phyloP scores from a whole-genome alignment of 2,888 invertebrate genomes.

The Oligia fasciuncula region DNA sequence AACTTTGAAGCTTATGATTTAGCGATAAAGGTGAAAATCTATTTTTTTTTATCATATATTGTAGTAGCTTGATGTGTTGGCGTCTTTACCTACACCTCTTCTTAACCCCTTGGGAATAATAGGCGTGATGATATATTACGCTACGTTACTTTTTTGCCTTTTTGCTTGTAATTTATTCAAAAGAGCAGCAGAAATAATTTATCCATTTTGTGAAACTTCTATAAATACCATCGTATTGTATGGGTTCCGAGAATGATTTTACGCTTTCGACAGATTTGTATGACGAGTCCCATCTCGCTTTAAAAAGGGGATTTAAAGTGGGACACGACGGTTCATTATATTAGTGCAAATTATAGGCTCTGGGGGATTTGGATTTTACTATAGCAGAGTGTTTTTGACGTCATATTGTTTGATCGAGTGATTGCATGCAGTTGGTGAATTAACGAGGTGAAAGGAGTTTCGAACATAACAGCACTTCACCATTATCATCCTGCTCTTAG shows the following conservation, averaged over 20 bases:
- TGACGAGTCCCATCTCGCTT: conserved; percentile 56
- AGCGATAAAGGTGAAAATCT: no score
- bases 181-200: neutral
- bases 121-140: no score
- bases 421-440: conserved; percentile 6
- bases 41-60: no score
- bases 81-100: no score
- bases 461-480: neutral
- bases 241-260: conserved; percentile 50
- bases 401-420: conserved; percentile 19
- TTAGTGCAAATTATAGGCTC: conserved; percentile 56
- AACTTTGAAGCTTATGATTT: no score
- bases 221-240: neutral
- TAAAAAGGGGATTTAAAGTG: conserved; percentile 63
- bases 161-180: no score
- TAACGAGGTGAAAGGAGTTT: conserved; percentile 2
- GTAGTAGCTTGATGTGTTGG: no score
- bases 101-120: no score
- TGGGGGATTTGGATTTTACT: conserved; percentile 17
- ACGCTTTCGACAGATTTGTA: conserved; percentile 59
- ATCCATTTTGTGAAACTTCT: conserved; percentile 30
- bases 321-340: conserved; percentile 58
- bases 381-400: conserved; percentile 25
- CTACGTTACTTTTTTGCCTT: no score
- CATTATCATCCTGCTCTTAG: fast-evolving